These are phyloP conservation scores for Endomychus coccineus DNA, from an alignment of 2,888 invertebrate genomes.

Conservation along the genomic window DNA sequence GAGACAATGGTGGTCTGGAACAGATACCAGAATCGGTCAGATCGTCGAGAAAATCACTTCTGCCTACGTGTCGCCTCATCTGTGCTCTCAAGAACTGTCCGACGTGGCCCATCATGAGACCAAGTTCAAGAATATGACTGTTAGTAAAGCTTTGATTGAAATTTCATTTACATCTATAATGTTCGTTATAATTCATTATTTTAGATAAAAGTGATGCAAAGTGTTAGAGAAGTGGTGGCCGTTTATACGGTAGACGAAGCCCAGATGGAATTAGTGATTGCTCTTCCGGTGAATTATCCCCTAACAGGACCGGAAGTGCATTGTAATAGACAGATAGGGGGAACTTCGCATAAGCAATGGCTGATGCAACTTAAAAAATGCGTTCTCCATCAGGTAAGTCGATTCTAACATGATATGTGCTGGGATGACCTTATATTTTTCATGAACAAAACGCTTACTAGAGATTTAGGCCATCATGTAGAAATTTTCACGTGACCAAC, in stretches of 20 bases:
- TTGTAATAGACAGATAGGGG: constrained; percentile 60
- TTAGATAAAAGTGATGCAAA: constrained; percentile 63
- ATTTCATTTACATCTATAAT: constrained; percentile 2
- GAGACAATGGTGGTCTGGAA: constrained; percentile 68
- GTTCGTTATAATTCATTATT: constrained; percentile 2
- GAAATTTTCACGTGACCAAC: too few species aligned
- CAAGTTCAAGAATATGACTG: constrained; percentile 58
- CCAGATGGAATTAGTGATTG: constrained; percentile 69
- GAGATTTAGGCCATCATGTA: too few species aligned
- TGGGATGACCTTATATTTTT: too few species aligned
- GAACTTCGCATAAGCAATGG: constrained; percentile 65
- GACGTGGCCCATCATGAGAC: constrained; percentile 50
- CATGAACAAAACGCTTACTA: too few species aligned
- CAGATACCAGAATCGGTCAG: constrained; percentile 56
- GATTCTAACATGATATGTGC: too few species aligned
- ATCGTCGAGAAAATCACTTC: constrained; percentile 63
- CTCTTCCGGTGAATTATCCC: constrained; percentile 77
- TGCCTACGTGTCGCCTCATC: constrained; percentile 58
- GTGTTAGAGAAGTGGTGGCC: constrained; percentile 71
- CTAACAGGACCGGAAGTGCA: constrained; percentile 68
- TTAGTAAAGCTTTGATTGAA: constrained; percentile 30
- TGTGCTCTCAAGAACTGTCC: constrained; percentile 60
- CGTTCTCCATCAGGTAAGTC: constrained; percentile 79
- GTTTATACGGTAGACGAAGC: constrained; percentile 76
- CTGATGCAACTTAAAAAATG: constrained; percentile 78